Base-by-base conservation (phyloP, 2,797 vertebrate genomes). In the Sylvilagus floridanus region DNA sequence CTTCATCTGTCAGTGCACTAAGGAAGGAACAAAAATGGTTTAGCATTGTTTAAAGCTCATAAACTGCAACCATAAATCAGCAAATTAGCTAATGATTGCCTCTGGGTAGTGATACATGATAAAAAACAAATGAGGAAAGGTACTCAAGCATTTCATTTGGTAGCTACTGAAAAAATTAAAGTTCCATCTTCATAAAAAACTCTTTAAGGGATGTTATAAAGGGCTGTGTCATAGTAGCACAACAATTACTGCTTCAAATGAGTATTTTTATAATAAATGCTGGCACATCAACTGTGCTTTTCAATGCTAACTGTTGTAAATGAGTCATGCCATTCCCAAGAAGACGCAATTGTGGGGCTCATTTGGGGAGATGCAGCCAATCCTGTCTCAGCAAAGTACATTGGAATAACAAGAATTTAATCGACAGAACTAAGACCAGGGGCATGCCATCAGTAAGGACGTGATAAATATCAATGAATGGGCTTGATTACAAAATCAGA, bases 71-170 rank as follows among this genome's bases (percentile, higher is more conserved):
- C 62, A 96, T 98, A 98, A 98, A 98, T 98, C 97, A 98, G 96
- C 90, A 97, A 98, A 98, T 98, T 98, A 98, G 93, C 93, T 98
- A 97, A 98, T 98, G 97, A 97, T 97, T 96, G 97, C 97, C 97
- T 97, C 94, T 97, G 96, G 96, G 92, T 97, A 96, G 96, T 22
- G 77, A 96, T 97, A 97, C 94, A 97, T 96, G 92, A 97, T 97
- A 94, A 90, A 98, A 98, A 98, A 98, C 97, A 98, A 97, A 98
- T 96, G 97, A 97, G 88, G 78, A 96, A 94, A 95, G 60, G 96
- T 98, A 97, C 72, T 98, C 95, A 96, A 96, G 97, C 97, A 91
- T 97, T 95, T 42, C 83, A 94, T 79, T 98, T 93, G 37, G 94
- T 93, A 98, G 96, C 93, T 97, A 90, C 96, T 95, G 73, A 90